A percentile compares a stretch with the other conserved stretches of the same genome.
phyloP scores from a whole-genome alignment of 2,113 vertebrate species.

The Cynocephalus volans region DNA sequence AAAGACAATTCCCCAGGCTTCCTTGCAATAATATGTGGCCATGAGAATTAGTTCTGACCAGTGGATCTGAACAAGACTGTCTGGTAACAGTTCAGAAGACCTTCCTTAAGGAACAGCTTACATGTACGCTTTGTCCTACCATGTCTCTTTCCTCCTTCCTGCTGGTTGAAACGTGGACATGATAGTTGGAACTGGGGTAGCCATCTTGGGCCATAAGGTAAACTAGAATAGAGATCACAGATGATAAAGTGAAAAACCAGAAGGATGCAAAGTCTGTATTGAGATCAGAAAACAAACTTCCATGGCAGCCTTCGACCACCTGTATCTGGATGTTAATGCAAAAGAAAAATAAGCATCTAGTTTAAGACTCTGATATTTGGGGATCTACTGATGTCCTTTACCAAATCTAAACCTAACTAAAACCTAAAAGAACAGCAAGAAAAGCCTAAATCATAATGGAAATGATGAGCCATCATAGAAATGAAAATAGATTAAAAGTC shows the following conservation, averaged over 20 bases:
- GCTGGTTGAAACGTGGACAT: neutral
- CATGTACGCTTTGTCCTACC: neutral
- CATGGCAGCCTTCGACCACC: neutral
- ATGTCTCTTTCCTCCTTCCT: neutral
- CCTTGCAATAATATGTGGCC: neutral
- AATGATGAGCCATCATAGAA: neutral
- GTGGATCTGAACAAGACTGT: neutral
- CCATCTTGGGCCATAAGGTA: neutral
- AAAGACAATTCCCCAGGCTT: neutral
- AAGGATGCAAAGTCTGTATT: neutral
- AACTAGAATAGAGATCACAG: neutral
- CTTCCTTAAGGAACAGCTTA: neutral
- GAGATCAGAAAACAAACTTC: neutral
- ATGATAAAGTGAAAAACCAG: neutral
- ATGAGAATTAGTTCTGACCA: neutral
- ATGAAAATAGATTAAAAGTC: constrained; percentile 51
- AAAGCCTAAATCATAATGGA: neutral
- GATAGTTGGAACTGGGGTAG: neutral
- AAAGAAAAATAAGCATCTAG: neutral
- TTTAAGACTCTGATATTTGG: neutral
- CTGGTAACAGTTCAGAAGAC: neutral
- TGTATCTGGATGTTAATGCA: neutral
- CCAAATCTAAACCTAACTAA: neutral
- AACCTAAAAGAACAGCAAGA: neutral
- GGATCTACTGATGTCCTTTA: neutral